Conservation (phyloP, 1,140 invertebrate species). For the Bathynomus jamesi region DNA sequence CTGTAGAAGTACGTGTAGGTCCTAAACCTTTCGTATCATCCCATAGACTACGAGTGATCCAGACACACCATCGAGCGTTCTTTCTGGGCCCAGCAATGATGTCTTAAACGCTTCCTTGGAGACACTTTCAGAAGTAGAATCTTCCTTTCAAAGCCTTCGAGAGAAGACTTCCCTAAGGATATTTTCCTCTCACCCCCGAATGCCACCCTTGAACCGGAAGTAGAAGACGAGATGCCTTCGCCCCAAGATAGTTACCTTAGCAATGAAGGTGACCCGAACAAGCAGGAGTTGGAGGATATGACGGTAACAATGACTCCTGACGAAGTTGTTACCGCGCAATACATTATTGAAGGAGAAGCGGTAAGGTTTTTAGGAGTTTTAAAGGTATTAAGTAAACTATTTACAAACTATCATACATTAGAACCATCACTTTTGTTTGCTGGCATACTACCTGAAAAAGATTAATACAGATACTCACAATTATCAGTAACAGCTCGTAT, state of each 20-base stretch:
- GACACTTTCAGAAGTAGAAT: neutral
- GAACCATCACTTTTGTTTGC: too few relatives aligned
- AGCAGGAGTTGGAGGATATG: neutral
- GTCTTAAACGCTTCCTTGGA: constrained; percentile 10
- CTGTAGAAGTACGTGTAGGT: too few relatives aligned
- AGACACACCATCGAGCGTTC: too few relatives aligned
- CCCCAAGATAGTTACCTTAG: neutral
- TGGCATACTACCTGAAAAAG: too few relatives aligned
- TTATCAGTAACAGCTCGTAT: too few relatives aligned
- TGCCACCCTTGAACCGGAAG: constrained; percentile 7
- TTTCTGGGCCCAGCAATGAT: too few relatives aligned
- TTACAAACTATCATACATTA: too few relatives aligned
- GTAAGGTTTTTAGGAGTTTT: neutral
- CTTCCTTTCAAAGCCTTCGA: neutral
- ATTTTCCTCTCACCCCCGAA: constrained; percentile 4
- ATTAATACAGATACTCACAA: too few relatives aligned
- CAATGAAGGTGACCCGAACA: neutral
- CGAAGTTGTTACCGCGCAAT: constrained; percentile 18
- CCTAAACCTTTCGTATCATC: too few relatives aligned
- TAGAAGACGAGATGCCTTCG: neutral
- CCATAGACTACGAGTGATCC: too few relatives aligned
- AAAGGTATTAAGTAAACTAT: too few relatives aligned
- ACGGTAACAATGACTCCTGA: constrained; percentile 12
- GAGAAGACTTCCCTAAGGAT: neutral
- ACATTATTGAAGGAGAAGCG: constrained; percentile 16